Conservation (phyloP, 2,113 vertebrate genomes). For the Patagioenas fasciata region DNA sequence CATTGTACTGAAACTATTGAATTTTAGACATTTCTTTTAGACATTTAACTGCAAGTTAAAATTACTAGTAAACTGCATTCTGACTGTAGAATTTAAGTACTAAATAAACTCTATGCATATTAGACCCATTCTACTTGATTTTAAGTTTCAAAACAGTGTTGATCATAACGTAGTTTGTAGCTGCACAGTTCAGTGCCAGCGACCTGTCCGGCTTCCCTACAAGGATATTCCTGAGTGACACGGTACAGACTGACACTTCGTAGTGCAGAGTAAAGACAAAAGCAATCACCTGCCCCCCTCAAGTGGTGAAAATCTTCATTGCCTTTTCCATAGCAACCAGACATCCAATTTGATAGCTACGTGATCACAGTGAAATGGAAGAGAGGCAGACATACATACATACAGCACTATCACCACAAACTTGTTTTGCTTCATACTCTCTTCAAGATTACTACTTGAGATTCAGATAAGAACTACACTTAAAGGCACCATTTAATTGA, state of each 20-base stretch:
- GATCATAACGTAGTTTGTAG: fast-evolving
- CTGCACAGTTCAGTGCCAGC: neutral
- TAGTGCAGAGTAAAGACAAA: neutral
- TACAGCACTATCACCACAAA: neutral
- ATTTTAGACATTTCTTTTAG: neutral
- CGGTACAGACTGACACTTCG: neutral
- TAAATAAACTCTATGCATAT: constrained; percentile 77
- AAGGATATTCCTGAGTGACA: neutral
- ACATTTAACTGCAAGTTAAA: constrained; percentile 28
- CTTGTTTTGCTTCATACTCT: neutral
- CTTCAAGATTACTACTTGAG: neutral
- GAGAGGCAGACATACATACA: neutral
- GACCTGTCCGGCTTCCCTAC: neutral
- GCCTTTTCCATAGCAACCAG: neutral
- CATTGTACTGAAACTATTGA: constrained; percentile 10
- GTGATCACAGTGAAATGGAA: neutral
- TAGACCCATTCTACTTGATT: neutral
- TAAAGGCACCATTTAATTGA: neutral
- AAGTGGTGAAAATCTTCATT: neutral
- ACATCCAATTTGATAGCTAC: neutral
- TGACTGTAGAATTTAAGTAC: constrained; percentile 62
- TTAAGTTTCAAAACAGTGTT: neutral
- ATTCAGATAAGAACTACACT: neutral
- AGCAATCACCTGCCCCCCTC: neutral
- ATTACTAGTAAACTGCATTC: constrained; percentile 34